A percentile compares a stretch with the other conserved stretches of the same genome.
Conservation (phyloP, 2,797 vertebrate genomes). For the Cebuella pygmaea region DNA sequence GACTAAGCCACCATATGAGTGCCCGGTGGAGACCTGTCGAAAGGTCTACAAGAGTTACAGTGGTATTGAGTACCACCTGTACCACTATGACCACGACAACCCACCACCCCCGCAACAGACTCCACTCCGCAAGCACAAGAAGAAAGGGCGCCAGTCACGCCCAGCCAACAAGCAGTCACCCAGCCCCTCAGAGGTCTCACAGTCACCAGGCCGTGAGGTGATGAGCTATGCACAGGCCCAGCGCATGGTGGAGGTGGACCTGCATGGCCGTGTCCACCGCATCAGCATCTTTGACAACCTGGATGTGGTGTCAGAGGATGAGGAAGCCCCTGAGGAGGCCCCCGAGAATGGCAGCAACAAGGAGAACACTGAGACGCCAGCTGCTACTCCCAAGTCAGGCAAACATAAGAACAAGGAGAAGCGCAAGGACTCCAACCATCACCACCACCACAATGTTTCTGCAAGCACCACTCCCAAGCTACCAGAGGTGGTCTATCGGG, state of each 20-base stretch:
- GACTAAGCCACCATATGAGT: slow-evolving; percentile 98
- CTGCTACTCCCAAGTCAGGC: slow-evolving; percentile 93
- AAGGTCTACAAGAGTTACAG: slow-evolving; percentile 99
- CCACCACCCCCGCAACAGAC: slow-evolving; percentile 92
- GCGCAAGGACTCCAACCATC: slow-evolving; percentile 91
- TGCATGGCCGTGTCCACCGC: slow-evolving; percentile 96
- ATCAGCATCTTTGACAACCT: slow-evolving; percentile 99
- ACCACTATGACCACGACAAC: slow-evolving; percentile 99
- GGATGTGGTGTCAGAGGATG: slow-evolving; percentile 97
- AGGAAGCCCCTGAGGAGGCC: slow-evolving; percentile 87
- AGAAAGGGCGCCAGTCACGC: slow-evolving; percentile 94
- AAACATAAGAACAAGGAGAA: slow-evolving; percentile 99
- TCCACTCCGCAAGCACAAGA: slow-evolving; percentile 96
- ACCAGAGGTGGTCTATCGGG: slow-evolving; percentile 96
- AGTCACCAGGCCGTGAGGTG: slow-evolving; percentile 95
- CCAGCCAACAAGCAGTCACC: slow-evolving; percentile 92
- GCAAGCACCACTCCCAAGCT: slow-evolving; percentile 94
- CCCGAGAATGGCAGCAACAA: slow-evolving; percentile 90
- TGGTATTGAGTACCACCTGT: slow-evolving; percentile 98
- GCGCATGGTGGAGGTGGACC: slow-evolving; percentile 97
- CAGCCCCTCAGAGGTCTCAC: slow-evolving; percentile 93
- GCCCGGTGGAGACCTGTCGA: slow-evolving; percentile 96
- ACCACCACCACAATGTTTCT: slow-evolving; percentile 92
- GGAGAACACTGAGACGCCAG: slow-evolving; percentile 92
- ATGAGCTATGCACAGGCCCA: slow-evolving; percentile 99